phyloP scores from a whole-genome alignment of 2,888 invertebrate species.

The Andricus curvator region DNA sequence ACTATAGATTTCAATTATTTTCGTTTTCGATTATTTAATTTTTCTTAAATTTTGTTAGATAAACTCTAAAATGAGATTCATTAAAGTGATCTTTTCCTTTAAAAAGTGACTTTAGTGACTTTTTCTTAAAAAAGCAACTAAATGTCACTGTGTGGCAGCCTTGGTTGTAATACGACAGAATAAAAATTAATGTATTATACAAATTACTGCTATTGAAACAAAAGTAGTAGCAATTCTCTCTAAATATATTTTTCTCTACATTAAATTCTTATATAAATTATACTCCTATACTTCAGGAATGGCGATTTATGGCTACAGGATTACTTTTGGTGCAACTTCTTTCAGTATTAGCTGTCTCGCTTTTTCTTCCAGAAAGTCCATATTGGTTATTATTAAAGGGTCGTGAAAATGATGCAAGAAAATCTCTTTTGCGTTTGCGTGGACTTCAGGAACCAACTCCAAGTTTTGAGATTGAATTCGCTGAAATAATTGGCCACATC shows the following conservation, averaged over 20 bases:
- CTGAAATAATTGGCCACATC: slow-evolving; percentile 51
- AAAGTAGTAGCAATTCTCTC: too few relatives aligned
- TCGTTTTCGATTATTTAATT: too few relatives aligned
- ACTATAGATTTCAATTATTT: too few relatives aligned
- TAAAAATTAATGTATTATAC: too few relatives aligned
- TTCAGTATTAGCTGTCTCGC: slow-evolving; percentile 70
- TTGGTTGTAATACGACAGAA: too few relatives aligned
- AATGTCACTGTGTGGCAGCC: too few relatives aligned
- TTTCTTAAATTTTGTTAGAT: too few relatives aligned
- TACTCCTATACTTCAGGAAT: neutral
- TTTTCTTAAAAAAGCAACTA: too few relatives aligned
- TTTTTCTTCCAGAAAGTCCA: slow-evolving; percentile 79
- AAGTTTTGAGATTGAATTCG: slow-evolving; percentile 56
- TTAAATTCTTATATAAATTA: neutral
- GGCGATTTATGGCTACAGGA: neutral
- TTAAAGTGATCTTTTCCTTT: too few relatives aligned
- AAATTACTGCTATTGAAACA: too few relatives aligned
- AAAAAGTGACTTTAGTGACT: too few relatives aligned
- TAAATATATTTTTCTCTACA: neutral
- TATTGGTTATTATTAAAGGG: slow-evolving; percentile 78
- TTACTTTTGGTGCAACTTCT: slow-evolving; percentile 56
- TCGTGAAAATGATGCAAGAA: slow-evolving; percentile 76
- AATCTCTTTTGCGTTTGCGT: slow-evolving; percentile 72
- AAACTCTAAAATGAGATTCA: too few relatives aligned
- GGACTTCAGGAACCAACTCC: slow-evolving; percentile 61